Evolutionary conservation across 2,797 vertebrate species (phyloP).

Genomic region (Anniella stebbinsi): DNA sequence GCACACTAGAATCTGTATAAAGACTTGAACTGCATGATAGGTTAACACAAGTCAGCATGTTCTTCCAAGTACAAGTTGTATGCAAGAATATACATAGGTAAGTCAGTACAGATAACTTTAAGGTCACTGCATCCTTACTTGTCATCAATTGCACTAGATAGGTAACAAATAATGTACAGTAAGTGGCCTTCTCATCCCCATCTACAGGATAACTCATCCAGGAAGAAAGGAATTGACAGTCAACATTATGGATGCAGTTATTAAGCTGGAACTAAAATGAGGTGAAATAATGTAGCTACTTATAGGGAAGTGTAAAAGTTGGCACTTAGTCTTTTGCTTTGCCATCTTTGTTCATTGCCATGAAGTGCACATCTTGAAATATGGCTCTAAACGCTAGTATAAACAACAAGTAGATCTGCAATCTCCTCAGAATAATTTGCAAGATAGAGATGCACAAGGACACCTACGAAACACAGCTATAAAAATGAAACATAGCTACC

Average conservation of each 20-base stretch:
- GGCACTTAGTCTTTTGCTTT: not conserved
- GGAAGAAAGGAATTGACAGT: not conserved
- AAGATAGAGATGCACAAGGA: not conserved
- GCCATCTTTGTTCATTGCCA: not conserved
- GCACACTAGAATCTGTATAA: not conserved
- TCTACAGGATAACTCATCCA: not conserved
- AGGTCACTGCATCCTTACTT: not conserved
- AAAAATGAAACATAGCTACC: not conserved
- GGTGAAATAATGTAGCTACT: not conserved
- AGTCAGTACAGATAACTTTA: slow-evolving; percentile 23
- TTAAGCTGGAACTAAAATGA: not conserved
- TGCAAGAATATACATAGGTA: not conserved
- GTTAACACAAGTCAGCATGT: not conserved
- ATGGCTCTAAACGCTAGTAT: not conserved
- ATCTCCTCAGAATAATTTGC: not conserved
- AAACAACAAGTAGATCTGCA: not conserved
- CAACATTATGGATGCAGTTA: not conserved
- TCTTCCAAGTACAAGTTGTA: slow-evolving; percentile 1
- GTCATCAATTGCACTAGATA: not conserved
- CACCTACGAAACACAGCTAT: not conserved
- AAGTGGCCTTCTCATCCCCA: slow-evolving; percentile 4
- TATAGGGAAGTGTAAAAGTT: not conserved
- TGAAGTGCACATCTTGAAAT: not conserved
- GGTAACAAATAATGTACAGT: not conserved
- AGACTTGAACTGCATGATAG: not conserved